Conservation (phyloP, 2,113 vertebrate species). For the Anhinga rufa region DNA sequence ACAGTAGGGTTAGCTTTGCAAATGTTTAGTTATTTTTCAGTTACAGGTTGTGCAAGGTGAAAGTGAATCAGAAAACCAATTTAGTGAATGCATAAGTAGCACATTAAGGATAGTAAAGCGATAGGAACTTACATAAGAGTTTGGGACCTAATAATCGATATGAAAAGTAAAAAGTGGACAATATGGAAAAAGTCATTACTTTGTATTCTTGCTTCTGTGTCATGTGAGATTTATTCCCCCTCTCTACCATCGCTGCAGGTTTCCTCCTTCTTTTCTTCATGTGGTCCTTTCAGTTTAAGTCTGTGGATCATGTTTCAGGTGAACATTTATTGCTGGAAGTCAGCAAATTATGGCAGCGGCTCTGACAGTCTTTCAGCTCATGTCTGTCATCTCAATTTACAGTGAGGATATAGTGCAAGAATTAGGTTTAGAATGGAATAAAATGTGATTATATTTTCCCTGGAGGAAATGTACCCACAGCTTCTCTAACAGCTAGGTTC, state of each 20-base stretch:
- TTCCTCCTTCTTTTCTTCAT: neutral
- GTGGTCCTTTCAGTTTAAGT: neutral
- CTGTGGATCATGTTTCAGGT: neutral
- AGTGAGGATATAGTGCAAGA: conserved; percentile 32
- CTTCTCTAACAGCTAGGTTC: conserved; percentile 59
- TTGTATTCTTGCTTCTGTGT: neutral
- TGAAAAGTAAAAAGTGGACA: neutral
- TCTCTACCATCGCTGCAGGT: neutral
- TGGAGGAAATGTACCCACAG: conserved; percentile 45
- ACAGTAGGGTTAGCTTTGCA: neutral
- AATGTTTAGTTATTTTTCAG: neutral
- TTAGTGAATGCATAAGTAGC: neutral
- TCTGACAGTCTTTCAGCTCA: neutral
- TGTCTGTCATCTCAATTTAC: conserved; percentile 48
- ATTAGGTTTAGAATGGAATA: conserved; percentile 51
- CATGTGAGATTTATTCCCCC: neutral
- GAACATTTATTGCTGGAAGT: neutral
- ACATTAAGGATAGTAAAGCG: neutral
- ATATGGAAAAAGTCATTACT: neutral
- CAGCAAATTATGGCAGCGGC: conserved; percentile 2
- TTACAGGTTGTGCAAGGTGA: neutral
- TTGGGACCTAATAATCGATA: neutral
- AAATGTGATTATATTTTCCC: conserved; percentile 59
- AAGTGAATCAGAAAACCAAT: neutral
- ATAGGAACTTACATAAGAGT: neutral